Percentiles rank a stretch among this genome's conserved stretches.
Conservation (phyloP, 2,113 vertebrate species). For the Burhinus bistriatus region DNA sequence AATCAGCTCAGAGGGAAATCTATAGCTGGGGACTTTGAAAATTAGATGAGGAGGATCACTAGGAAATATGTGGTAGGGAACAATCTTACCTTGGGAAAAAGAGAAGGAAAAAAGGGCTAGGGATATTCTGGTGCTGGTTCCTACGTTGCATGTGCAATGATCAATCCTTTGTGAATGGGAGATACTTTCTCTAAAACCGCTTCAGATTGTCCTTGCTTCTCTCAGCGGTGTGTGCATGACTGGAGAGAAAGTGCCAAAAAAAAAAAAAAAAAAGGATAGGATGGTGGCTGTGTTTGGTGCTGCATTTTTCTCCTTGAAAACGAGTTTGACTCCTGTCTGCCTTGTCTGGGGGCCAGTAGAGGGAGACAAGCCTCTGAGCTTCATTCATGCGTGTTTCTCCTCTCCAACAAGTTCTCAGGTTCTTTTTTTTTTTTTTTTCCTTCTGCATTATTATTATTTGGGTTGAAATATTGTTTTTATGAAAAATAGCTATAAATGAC, state of each 20-base stretch:
- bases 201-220: background rate
- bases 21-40: background rate
- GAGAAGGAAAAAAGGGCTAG: background rate
- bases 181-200: background rate
- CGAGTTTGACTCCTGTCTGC: background rate
- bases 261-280: too few species aligned
- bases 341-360: conserved; percentile 52
- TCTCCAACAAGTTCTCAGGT: background rate
- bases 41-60: background rate
- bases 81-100: background rate
- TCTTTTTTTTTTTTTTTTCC: background rate
- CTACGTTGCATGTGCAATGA: background rate
- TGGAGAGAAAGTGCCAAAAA: background rate
- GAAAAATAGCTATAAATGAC: conserved; percentile 60
- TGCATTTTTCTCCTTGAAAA: background rate
- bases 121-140: background rate
- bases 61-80: background rate
- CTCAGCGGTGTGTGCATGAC: background rate
- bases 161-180: background rate
- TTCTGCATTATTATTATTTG: conserved; percentile 26
- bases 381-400: background rate
- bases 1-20: background rate
- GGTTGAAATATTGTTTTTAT: conserved; percentile 40
- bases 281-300: background rate
- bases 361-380: conserved; percentile 74